Conservation (phyloP, 23 tunicate genomes). For the Corella eumyota region DNA sequence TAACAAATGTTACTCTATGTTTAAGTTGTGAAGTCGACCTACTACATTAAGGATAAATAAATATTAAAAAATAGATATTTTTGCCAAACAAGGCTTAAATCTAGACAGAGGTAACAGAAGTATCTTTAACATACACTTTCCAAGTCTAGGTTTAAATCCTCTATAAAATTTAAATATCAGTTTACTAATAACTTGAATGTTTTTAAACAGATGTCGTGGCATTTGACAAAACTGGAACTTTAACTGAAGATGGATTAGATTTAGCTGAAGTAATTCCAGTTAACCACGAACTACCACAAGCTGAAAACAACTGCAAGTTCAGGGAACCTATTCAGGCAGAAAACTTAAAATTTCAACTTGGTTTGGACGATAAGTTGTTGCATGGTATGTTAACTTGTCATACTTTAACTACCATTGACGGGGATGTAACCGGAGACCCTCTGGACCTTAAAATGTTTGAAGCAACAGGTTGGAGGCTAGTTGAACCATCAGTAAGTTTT, state of each 20-base stretch:
- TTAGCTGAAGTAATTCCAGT: slow-evolving; percentile 25
- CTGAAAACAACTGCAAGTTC: slow-evolving; percentile 5
- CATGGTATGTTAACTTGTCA: slow-evolving; percentile 83
- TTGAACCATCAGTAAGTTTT: slow-evolving; percentile 64
- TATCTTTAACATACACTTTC: too few species aligned
- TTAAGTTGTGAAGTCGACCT: too few species aligned
- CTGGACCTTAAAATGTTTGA: slow-evolving; percentile 96
- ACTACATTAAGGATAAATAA: too few species aligned
- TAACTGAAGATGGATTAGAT: slow-evolving; percentile 95
- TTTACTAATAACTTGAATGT: too few species aligned
- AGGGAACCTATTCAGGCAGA: slow-evolving; percentile 9
- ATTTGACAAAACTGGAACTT: slow-evolving; percentile 97
- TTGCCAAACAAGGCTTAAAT: too few species aligned
- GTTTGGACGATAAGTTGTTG: slow-evolving; percentile 6
- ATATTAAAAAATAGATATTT: too few species aligned
- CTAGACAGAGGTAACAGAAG: too few species aligned
- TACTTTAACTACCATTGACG: slow-evolving; percentile 85
- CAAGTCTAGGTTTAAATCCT: too few species aligned
- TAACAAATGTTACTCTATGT: too few species aligned
- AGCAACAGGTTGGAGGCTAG: slow-evolving; percentile 78
- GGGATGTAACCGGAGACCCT: slow-evolving; percentile 78
- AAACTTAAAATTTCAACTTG: neutral
- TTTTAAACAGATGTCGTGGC: slow-evolving; percentile 67
- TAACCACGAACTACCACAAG: neutral
- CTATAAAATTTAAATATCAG: too few species aligned